phyloP scores from a whole-genome alignment of 2,113 vertebrate species.

The Herpetotheres cachinnans region DNA sequence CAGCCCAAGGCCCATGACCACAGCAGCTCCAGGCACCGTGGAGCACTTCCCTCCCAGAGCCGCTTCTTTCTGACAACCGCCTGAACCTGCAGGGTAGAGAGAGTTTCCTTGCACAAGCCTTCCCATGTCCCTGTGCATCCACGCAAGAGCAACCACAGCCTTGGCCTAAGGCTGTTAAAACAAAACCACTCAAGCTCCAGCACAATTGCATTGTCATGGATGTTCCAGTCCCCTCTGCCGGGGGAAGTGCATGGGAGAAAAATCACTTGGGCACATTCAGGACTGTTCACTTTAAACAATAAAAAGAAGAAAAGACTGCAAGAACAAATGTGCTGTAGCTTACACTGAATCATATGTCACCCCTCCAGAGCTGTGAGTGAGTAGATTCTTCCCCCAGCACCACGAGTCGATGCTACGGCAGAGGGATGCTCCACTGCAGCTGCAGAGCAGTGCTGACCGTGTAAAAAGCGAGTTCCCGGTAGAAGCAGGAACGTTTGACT shows the following conservation, averaged over 20 bases:
- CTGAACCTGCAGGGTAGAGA: neutral
- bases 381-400: neutral
- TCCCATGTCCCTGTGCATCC: neutral
- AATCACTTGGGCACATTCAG: neutral
- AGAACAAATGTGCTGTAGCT: neutral
- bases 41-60: neutral
- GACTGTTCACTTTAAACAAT: neutral
- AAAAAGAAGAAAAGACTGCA: neutral
- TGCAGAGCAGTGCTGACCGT: neutral
- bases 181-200: neutral
- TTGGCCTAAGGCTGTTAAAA: neutral
- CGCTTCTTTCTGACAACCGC: neutral
- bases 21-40: neutral
- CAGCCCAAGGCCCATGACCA: neutral
- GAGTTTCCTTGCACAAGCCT: neutral
- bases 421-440: neutral
- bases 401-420: neutral
- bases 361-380: neutral
- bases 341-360: neutral
- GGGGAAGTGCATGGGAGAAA: neutral
- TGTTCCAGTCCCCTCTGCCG: neutral
- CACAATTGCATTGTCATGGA: neutral
- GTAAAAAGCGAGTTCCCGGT: neutral
- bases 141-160: neutral
- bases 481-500: neutral